Evolutionary conservation across 2,797 vertebrate species (phyloP), one percentile per base, ranked within the genome.

Genomic region (Sparidentex hasta): DNA sequence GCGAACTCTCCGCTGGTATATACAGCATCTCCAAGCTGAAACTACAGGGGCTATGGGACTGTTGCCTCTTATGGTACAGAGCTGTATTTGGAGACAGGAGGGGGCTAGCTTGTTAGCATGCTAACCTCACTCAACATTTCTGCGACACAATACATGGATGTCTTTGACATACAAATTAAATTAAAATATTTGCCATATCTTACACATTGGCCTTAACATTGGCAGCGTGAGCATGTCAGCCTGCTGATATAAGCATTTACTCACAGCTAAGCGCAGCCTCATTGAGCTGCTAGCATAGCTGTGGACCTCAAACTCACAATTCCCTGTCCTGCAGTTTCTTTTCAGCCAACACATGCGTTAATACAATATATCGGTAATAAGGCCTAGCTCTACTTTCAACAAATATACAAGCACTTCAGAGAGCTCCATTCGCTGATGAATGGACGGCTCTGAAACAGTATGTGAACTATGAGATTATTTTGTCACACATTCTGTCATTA

Each of bases 391-490:
- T 33, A 33, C 52, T 29, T 65, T 43, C 3, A 44, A 52, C 47
- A 13, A 4, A 50, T 20, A 59, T 18, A 20, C 56, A 43, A 50
- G 44, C 4, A 5, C 27, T 56, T 38, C 5, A 46, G 11, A 20
- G 2, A 6, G 17, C 21, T 55, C 14, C 18, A 16, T 21, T 51
- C 1, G 16, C 59, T 21, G 41, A 55, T 11, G 1, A 67, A 50
- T 7, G 12, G 33, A 76, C 11, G 54, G 29, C 44, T 43, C 18
- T 16, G 25, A 20, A 56, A 38, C 29, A 29, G 21, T 16, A 8
- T 13, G 11, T n/a, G 29, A 51, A 54, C 46, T 11, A 12, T n/a
- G 61, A 59, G 50, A 62, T 70, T 13, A 62, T 79, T n/a, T 47
- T n/a, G 56, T 43, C 50, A 64, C 25, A 51, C 63, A 65, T 41